Conservation (phyloP, 2,113 vertebrate genomes). For the Willisornis vidua region DNA sequence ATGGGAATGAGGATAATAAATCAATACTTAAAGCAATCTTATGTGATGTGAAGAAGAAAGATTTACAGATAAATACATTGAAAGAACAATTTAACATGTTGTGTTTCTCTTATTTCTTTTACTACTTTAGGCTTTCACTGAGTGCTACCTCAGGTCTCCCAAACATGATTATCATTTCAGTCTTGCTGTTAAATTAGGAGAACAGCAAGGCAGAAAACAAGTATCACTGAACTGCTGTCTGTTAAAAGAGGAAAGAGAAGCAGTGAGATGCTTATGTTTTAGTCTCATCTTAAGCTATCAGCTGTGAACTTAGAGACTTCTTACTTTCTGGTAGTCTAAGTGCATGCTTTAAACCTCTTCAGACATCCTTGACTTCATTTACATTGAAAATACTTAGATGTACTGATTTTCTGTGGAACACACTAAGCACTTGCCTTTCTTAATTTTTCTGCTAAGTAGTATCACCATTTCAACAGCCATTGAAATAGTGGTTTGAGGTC, state of each 20-base stretch:
- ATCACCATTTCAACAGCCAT: neutral
- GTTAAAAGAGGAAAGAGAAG: neutral
- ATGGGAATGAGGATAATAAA: neutral
- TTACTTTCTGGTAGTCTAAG: neutral
- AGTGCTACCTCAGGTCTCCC: neutral
- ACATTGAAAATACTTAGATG: neutral
- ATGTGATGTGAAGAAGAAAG: neutral
- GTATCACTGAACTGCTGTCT: neutral
- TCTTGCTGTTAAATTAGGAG: neutral
- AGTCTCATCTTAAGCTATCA: neutral
- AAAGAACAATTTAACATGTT: neutral
- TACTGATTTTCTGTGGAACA: neutral
- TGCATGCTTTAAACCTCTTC: neutral
- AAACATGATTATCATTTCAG: neutral
- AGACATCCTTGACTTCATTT: neutral
- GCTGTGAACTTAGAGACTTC: neutral
- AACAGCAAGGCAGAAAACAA: neutral
- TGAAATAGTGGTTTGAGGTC: neutral
- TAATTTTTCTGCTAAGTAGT: neutral
- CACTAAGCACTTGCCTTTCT: neutral
- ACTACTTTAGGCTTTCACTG: neutral
- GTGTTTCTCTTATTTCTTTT: neutral
- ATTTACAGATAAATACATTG: neutral
- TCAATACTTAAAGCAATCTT: neutral
- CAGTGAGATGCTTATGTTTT: neutral